Evolutionary conservation across 1,140 invertebrate species (phyloP), one percentile per base, ranked within the genome.

Genomic region (Mactra quadrangularis): DNA sequence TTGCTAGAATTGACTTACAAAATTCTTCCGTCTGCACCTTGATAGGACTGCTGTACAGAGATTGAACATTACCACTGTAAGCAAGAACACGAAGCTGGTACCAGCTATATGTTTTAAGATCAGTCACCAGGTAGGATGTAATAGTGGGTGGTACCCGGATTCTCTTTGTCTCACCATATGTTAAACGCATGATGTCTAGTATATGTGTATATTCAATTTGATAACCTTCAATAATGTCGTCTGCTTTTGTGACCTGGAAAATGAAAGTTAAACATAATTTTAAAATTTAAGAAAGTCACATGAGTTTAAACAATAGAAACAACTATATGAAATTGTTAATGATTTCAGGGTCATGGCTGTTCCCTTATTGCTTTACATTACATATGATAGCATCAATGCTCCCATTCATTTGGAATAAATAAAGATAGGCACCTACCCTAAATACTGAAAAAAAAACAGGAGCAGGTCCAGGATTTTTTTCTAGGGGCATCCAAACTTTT

Each of bases 71-170:
- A 85, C 96, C 96, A 91, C 96, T 85, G 50, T 86, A 91, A 0
- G 91, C 89, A 52, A 77, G 85, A 9, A 91, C 85, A 66, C 88
- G 93, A 96, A 98, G 55, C 92, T 97, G 96, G 89, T 98, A 98
- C 88, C 96, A 96, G 11, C 96, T 97, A 88, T 95, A 97, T 87
- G 97, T 97, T 71, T 95, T 95, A 25, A 98, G 93, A 88, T 96
- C 96, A 4, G 94, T 94, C 1, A 97, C 93, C 1, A 96, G 94
- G 89, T 96, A 95, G 4, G 92, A 90, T 33, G 91, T 92, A 3
- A 93, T 89, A 15, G 90, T 90, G 4, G 91, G 85, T 27, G 83
- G 85, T 38, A 92, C 89, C 15, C 88, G 90, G 13, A 89, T 50
- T 1, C 45, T 86, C 11, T 74, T 52, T 13, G 55, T 85, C 19